Evolutionary conservation across 1,140 invertebrate species (phyloP).

Genomic region (Sycophaga agraensis): DNA sequence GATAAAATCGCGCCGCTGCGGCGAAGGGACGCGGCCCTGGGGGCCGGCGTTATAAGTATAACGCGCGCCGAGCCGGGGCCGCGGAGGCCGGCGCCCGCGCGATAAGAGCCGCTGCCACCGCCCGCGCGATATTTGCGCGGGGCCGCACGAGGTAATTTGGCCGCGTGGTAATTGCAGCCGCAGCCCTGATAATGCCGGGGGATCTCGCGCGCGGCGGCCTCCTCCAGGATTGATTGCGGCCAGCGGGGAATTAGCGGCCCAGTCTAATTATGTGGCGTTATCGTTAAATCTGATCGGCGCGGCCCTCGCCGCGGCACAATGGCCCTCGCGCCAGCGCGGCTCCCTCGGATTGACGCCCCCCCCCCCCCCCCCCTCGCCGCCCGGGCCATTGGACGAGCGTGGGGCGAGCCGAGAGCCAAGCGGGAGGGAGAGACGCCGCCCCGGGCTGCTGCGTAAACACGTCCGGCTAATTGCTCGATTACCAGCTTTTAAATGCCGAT

Average conservation of each 20-base stretch:
- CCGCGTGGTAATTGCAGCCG: slow-evolving; percentile 49
- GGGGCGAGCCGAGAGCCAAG: too few relatives aligned
- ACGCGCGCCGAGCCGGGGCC: not conserved
- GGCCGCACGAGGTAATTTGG: slow-evolving; percentile 52
- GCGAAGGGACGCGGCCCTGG: not conserved
- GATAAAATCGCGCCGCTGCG: slow-evolving; percentile 6
- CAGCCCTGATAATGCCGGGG: slow-evolving; percentile 49
- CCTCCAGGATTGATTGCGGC: slow-evolving; percentile 41
- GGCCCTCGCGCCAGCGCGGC: slow-evolving; percentile 30
- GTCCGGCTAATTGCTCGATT: slow-evolving; percentile 11
- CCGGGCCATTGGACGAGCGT: not conserved
- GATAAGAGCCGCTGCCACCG: too few relatives aligned
- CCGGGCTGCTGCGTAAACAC: not conserved
- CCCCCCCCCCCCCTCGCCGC: too few relatives aligned
- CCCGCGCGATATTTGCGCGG: slow-evolving; percentile 41
- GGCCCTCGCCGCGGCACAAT: slow-evolving; percentile 44
- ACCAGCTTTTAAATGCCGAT: slow-evolving; percentile 24
- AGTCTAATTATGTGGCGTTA: slow-evolving; percentile 51
- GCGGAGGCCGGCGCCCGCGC: too few relatives aligned
- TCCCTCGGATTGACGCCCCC: not conserved
- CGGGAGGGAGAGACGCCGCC: not conserved
- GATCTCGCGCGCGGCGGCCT: slow-evolving; percentile 8
- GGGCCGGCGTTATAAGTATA: not conserved
- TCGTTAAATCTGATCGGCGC: slow-evolving; percentile 50
- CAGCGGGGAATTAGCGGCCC: slow-evolving; percentile 46